A percentile compares a stretch with the other conserved stretches of the same genome.
phyloP scores from a whole-genome alignment of 2,797 vertebrate genomes.

The Pitangus sulphuratus region DNA sequence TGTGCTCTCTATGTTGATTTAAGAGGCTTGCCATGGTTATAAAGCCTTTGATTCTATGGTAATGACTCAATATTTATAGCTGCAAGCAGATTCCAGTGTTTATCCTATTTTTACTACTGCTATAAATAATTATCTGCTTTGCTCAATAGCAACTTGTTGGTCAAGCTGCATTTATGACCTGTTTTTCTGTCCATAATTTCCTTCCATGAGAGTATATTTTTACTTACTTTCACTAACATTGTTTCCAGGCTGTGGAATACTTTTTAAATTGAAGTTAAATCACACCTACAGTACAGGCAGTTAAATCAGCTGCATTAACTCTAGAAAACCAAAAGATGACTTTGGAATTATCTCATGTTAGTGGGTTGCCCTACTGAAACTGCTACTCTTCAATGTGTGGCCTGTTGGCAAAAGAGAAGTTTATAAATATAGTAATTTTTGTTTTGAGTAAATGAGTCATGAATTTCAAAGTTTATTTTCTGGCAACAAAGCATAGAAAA shows the following conservation, averaged over 20 bases:
- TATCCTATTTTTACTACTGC: conserved; percentile 16
- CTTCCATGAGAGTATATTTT: not conserved
- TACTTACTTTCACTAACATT: not conserved
- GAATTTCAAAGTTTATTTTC: not conserved
- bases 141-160: not conserved
- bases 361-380: not conserved
- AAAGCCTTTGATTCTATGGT: conserved; percentile 5
- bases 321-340: not conserved
- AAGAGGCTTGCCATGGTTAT: not conserved
- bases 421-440: not conserved
- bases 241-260: not conserved
- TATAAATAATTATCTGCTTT: not conserved
- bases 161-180: not conserved
- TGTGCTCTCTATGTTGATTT: not conserved
- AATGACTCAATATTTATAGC: conserved; percentile 20
- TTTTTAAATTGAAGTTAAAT: not conserved
- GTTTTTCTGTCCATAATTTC: not conserved
- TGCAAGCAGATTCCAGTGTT: not conserved
- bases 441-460: not conserved
- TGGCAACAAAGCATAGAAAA: not conserved
- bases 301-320: not conserved
- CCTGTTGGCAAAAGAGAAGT: not conserved
- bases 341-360: not conserved
- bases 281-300: not conserved
- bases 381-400: not conserved